phyloP scores from a whole-genome alignment of 2,888 invertebrate species.

The Eurytoma adleriae region DNA sequence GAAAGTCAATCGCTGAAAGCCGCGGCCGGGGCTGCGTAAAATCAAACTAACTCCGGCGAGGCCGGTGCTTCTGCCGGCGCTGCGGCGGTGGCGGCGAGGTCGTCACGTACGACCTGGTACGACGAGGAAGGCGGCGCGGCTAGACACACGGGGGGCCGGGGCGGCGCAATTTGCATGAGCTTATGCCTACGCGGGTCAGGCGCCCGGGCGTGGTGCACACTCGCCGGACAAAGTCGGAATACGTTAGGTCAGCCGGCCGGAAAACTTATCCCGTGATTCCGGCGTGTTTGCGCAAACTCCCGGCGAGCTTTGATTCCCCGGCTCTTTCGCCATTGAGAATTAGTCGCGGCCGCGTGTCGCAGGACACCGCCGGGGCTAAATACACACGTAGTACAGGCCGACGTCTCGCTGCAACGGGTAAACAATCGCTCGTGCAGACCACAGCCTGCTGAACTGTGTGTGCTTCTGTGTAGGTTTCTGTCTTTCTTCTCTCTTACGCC shows the following conservation, averaged over 20 bases:
- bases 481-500: slow-evolving; percentile 11
- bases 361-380: slow-evolving; percentile 20
- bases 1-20: slow-evolving; percentile 25
- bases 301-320: slow-evolving; percentile 28
- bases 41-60: slow-evolving; percentile 40
- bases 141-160: not conserved
- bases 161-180: slow-evolving; percentile 50
- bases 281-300: slow-evolving; percentile 21
- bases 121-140: not conserved
- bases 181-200: slow-evolving; percentile 38
- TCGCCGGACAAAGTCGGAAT: slow-evolving; percentile 46
- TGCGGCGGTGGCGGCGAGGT: not conserved
- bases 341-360: slow-evolving; percentile 4
- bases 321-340: slow-evolving; percentile 36
- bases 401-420: slow-evolving; percentile 23
- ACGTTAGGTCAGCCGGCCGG: slow-evolving; percentile 38
- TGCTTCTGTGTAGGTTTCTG: no score
- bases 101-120: not conserved
- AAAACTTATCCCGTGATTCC: slow-evolving; percentile 34
- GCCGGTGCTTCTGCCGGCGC: slow-evolving; percentile 13
- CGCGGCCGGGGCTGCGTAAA: slow-evolving; percentile 23
- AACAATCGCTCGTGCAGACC: slow-evolving; percentile 20
- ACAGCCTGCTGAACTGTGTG: not conserved
- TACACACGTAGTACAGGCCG: not conserved
- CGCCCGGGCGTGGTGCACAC: not conserved